Evolutionary conservation across 2,888 invertebrate species (phyloP).

Genomic region (Emesis castigata): DNA sequence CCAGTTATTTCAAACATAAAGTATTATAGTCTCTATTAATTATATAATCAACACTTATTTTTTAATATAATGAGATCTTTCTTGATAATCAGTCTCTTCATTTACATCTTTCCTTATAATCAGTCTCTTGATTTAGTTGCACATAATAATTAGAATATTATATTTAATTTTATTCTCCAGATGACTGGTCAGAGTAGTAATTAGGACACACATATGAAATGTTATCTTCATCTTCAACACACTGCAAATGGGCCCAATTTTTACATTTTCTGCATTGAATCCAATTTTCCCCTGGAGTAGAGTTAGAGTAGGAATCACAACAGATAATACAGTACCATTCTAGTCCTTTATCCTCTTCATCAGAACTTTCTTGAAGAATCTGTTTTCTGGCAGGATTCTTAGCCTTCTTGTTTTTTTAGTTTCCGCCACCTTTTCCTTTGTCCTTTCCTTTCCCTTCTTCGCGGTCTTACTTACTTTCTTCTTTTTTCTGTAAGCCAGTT

Average conservation of each 20-base stretch:
- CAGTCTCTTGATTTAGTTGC: no score
- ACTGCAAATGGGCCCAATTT: conserved; percentile 46
- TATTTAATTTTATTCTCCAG: conserved; percentile 29
- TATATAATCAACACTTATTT: no score
- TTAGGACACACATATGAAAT: neutral
- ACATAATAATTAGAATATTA: no score
- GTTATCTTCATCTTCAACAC: conserved; percentile 15
- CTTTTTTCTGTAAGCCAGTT: conserved; percentile 41
- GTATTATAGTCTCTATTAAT: no score
- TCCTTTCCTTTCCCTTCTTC: conserved; percentile 27
- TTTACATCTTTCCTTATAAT: no score
- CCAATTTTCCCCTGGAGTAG: conserved; percentile 43
- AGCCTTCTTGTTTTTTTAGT: conserved; percentile 35
- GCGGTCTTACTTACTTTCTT: conserved; percentile 16
- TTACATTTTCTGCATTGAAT: conserved; percentile 51
- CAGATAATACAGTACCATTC: conserved; percentile 37
- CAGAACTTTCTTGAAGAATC: conserved; percentile 27
- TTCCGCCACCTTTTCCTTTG: conserved; percentile 31
- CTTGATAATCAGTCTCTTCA: no score
- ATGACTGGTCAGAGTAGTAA: conserved; percentile 21
- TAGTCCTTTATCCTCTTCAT: conserved; percentile 4
- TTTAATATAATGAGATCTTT: no score
- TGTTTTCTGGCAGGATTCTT: conserved; percentile 30
- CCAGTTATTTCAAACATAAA: no score
- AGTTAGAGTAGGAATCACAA: conserved; percentile 40